These are phyloP conservation scores for Eupithecia subumbrata DNA, from an alignment of 2,888 invertebrate genomes.

Conservation along the genomic window DNA sequence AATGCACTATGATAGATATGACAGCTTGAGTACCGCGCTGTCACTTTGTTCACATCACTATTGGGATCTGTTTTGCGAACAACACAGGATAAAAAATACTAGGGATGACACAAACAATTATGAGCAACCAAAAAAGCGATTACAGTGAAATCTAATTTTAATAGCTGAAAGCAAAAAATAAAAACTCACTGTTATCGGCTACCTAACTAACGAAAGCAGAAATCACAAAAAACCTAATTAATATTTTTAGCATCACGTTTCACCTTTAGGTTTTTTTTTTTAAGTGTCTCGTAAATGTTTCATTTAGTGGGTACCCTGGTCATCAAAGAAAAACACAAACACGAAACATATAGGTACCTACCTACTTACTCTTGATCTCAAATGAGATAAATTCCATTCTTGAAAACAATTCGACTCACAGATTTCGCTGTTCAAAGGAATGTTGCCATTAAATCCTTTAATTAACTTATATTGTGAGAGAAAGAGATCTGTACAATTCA, in stretches of 20 bases:
- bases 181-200: not conserved
- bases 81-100: constrained; percentile 23
- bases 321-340: not conserved
- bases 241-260: not conserved
- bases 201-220: not conserved
- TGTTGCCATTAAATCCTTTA: constrained; percentile 47
- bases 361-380: not conserved
- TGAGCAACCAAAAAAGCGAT: not conserved
- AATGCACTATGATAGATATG: constrained; percentile 62
- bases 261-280: not conserved
- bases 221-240: too few relatives aligned
- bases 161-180: not conserved
- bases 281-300: not conserved
- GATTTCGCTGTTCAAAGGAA: constrained; percentile 9
- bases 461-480: constrained; percentile 51
- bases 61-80: constrained; percentile 34
- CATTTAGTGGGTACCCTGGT: not conserved
- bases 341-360: not conserved
- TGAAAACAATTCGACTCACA: not conserved
- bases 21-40: constrained; percentile 56
- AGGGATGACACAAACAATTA: constrained; percentile 11
- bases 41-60: constrained; percentile 54
- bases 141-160: not conserved
- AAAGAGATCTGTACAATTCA: constrained; percentile 61
- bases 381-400: constrained; percentile 4